Evolutionary conservation across 2,888 invertebrate species (phyloP).

Genomic region (Caenorhabditis panamensis): DNA sequence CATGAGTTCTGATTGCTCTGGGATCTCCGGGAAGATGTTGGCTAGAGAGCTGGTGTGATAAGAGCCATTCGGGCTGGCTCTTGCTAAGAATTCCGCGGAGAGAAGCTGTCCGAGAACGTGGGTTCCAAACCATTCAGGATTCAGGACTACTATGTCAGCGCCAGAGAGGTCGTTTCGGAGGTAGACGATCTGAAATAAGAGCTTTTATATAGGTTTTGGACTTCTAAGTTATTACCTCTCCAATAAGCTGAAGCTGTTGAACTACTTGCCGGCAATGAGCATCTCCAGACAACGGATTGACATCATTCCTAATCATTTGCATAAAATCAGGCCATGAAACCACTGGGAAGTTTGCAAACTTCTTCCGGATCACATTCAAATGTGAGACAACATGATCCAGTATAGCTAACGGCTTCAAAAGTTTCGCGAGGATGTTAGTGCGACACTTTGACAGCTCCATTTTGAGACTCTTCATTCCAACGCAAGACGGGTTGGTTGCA

Average conservation of each 20-base stretch:
- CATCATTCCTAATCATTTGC: conserved; percentile 82
- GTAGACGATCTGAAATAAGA: conserved; percentile 84
- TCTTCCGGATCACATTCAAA: conserved; percentile 83
- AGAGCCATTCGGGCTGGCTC: conserved; percentile 85
- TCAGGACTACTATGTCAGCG: conserved; percentile 85
- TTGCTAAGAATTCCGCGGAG: conserved; percentile 83
- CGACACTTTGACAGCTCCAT: conserved; percentile 84
- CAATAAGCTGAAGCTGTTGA: conserved; percentile 85
- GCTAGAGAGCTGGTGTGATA: conserved; percentile 88
- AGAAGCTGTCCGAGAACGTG: conserved; percentile 86
- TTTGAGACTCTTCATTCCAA: conserved; percentile 85
- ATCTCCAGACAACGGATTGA: conserved; percentile 86
- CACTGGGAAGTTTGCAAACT: conserved; percentile 85
- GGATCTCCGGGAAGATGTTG: conserved; percentile 86
- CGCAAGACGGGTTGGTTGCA: conserved; percentile 85
- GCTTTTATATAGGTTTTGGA: not conserved
- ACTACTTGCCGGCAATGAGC: conserved; percentile 85
- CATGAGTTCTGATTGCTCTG: conserved; percentile 86
- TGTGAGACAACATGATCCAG: conserved; percentile 84
- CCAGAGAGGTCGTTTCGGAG: conserved; percentile 84
- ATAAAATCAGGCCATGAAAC: conserved; percentile 85
- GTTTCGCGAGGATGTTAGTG: conserved; percentile 83
- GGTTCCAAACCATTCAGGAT: conserved; percentile 86
- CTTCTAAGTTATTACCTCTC: conserved; percentile 83
- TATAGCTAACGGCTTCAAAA: conserved; percentile 85